Percentiles rank a stretch among this genome's conserved stretches.
Evolutionary conservation across 2,797 vertebrate species (phyloP).

Genomic region (Eospalax fontanierii): DNA sequence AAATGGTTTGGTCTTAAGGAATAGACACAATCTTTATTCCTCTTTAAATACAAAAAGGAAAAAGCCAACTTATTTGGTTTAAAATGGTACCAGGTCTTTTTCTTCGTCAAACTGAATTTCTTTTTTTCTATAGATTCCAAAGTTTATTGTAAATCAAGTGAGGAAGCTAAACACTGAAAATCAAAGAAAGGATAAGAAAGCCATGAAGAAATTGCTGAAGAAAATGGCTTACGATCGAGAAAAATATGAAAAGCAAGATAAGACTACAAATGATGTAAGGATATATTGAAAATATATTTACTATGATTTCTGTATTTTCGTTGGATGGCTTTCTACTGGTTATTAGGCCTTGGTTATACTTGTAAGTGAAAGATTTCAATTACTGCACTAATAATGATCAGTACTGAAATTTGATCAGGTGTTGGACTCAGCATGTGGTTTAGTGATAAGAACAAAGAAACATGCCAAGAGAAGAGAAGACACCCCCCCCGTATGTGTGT

Average conservation of each 20-base stretch:
- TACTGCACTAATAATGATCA: neutral
- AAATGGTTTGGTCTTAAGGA: neutral
- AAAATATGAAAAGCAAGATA: constrained; percentile 94
- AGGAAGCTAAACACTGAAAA: constrained; percentile 95
- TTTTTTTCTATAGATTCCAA: constrained; percentile 94
- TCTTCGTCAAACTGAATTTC: constrained; percentile 22
- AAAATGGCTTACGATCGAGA: constrained; percentile 95
- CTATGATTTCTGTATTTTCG: neutral
- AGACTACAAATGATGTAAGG: constrained; percentile 92
- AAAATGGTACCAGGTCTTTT: neutral
- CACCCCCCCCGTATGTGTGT: no score
- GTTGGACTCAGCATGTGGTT: neutral
- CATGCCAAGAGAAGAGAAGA: neutral
- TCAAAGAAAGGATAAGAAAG: constrained; percentile 94
- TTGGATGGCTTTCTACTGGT: neutral
- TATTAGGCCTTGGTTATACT: neutral
- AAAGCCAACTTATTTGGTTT: neutral
- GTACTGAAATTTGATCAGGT: neutral
- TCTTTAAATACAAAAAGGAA: neutral
- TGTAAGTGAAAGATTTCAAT: neutral
- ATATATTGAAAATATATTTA: neutral
- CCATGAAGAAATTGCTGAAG: constrained; percentile 96
- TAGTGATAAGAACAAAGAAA: constrained; percentile 29
- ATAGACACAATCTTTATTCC: neutral
- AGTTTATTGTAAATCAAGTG: constrained; percentile 97